These are phyloP conservation scores for Netelia fuscicornis DNA, from an alignment of 2,888 invertebrate species.

Conservation along the genomic window DNA sequence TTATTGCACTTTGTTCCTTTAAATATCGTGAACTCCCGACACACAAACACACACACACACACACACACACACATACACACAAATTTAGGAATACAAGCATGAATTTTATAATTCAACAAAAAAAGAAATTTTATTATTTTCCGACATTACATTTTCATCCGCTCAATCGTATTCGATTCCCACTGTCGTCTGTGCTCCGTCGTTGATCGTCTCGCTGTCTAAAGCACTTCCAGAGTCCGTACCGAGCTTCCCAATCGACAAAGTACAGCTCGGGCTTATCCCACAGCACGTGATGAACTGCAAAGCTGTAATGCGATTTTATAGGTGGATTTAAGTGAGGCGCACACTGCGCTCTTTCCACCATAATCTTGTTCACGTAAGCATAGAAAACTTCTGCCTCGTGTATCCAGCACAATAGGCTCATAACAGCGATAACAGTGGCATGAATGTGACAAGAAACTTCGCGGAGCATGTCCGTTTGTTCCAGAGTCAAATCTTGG, in stretches of 20 bases:
- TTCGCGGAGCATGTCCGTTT: constrained; percentile 77
- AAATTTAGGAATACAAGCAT: too few species aligned
- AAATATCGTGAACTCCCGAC: too few species aligned
- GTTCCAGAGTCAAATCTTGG: constrained; percentile 86
- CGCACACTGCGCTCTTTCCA: constrained; percentile 87
- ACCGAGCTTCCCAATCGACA: constrained; percentile 89
- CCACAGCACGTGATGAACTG: constrained; percentile 87
- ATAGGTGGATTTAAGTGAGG: constrained; percentile 89
- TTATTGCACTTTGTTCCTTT: too few species aligned
- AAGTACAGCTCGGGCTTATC: constrained; percentile 88
- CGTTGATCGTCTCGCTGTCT: constrained; percentile 72
- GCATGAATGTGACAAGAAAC: constrained; percentile 87
- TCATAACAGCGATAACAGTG: constrained; percentile 87
- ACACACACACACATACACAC: too few species aligned
- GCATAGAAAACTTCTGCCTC: constrained; percentile 87
- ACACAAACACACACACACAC: too few species aligned
- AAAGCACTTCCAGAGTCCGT: constrained; percentile 88
- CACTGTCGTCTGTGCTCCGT: constrained; percentile 24
- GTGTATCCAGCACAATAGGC: constrained; percentile 88
- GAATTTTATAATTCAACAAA: too few species aligned
- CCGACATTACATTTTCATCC: not conserved
- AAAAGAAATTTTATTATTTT: not conserved
- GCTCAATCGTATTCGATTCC: not conserved
- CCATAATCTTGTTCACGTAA: constrained; percentile 87
- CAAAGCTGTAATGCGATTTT: constrained; percentile 86